phyloP scores from a whole-genome alignment of 2,797 vertebrate species.

The Darevskia nairensis region DNA sequence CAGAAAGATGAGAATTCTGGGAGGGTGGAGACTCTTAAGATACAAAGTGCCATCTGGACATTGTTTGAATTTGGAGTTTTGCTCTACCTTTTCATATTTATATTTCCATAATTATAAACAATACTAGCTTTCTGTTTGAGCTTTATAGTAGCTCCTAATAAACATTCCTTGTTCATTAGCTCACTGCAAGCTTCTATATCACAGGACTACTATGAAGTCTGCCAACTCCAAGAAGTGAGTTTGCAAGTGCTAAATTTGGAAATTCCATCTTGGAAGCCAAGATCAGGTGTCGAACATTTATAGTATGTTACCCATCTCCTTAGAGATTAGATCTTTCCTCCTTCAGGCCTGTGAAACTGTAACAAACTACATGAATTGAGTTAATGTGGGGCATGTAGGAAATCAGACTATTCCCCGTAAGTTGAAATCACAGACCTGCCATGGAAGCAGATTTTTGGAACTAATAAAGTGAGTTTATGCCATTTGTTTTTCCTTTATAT shows the following conservation, averaged over 20 bases:
- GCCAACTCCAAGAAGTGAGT: neutral
- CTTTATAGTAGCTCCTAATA: neutral
- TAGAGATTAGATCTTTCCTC: slow-evolving; percentile 45
- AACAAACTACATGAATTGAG: neutral
- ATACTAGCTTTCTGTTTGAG: neutral
- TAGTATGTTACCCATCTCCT: slow-evolving; percentile 27
- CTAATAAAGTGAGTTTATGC: slow-evolving; percentile 37
- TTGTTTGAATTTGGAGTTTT: neutral
- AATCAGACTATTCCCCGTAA: slow-evolving; percentile 38
- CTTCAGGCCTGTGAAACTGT: slow-evolving; percentile 15
- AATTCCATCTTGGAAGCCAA: slow-evolving; percentile 19
- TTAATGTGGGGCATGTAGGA: slow-evolving; percentile 1
- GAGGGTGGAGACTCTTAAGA: neutral
- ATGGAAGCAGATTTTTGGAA: slow-evolving; percentile 51
- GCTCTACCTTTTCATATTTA: neutral
- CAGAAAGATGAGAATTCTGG: neutral
- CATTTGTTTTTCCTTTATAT: slow-evolving; percentile 35
- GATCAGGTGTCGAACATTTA: slow-evolving; percentile 36
- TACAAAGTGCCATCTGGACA: neutral
- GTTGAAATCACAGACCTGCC: slow-evolving; percentile 32
- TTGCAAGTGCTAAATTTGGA: slow-evolving; percentile 9
- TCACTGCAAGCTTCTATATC: neutral
- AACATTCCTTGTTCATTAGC: neutral
- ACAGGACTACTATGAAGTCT: neutral
- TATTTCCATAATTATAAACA: neutral